Percentiles rank a stretch among this genome's conserved stretches.
Evolutionary conservation across 2,888 invertebrate species (phyloP).

Genomic region (Drosophila pegasa): DNA sequence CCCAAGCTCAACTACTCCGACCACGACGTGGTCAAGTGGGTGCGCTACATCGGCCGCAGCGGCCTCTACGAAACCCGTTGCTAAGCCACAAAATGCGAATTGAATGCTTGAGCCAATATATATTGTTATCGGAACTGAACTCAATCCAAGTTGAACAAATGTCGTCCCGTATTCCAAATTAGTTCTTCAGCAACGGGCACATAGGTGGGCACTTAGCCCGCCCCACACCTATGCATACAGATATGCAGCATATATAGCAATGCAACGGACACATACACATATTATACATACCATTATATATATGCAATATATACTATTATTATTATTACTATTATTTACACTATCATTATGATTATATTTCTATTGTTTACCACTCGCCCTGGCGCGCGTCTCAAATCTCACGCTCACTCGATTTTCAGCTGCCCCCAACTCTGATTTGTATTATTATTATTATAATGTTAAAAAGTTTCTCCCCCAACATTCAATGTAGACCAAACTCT

Average conservation of each 20-base stretch:
- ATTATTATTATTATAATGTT: conserved; percentile 57
- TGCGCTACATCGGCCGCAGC: conserved; percentile 99
- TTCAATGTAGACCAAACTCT: conserved; percentile 56
- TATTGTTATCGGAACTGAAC: conserved; percentile 60
- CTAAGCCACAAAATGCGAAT: conserved; percentile 86
- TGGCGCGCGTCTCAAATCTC: conserved; percentile 66
- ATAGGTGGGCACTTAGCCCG: conserved; percentile 25
- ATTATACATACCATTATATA: conserved; percentile 63
- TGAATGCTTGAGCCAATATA: conserved; percentile 31
- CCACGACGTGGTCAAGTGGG: conserved; percentile 99
- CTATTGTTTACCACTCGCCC: conserved; percentile 57
- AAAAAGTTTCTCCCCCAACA: conserved; percentile 20
- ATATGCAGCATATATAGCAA: conserved; percentile 10
- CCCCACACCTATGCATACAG: conserved; percentile 36
- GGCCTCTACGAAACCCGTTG: conserved; percentile 99
- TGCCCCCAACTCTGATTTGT: conserved; percentile 43
- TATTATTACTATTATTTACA: conserved; percentile 35
- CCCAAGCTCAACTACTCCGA: conserved; percentile 99
- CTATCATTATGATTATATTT: conserved; percentile 51
- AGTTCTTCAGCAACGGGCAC: conserved; percentile 56
- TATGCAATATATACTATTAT: conserved; percentile 42
- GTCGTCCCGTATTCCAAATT: conserved; percentile 72
- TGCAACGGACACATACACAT: conserved; percentile 35
- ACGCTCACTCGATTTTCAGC: conserved; percentile 43
- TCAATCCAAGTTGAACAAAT: conserved; percentile 75